Evolutionary conservation across 2,797 vertebrate genomes (phyloP).

Genomic region (Mus caroli): DNA sequence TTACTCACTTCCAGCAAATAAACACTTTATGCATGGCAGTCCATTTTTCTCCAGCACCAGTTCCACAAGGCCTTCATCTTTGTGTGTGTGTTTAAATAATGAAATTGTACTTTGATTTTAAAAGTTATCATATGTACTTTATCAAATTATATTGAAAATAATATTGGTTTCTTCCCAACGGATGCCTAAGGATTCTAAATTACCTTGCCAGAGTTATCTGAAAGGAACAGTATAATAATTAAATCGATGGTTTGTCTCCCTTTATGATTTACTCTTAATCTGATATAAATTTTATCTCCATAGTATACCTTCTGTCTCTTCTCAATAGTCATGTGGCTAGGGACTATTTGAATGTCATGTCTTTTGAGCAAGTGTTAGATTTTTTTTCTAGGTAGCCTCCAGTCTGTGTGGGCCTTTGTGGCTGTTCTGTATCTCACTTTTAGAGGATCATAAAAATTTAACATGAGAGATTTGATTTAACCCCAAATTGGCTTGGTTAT

Average conservation of each 20-base stretch:
- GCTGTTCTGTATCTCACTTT: background rate
- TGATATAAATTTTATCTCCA: background rate
- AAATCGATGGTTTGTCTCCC: constrained; percentile 27
- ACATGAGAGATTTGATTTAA: constrained; percentile 34
- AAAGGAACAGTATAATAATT: constrained; percentile 47
- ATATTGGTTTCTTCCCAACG: constrained; percentile 14
- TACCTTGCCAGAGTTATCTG: constrained; percentile 52
- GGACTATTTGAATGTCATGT: background rate
- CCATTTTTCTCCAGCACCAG: constrained; percentile 33
- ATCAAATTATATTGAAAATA: constrained; percentile 1
- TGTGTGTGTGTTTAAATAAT: constrained; percentile 10
- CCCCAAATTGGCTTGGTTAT: constrained; percentile 15
- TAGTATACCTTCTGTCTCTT: background rate
- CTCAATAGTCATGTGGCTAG: background rate
- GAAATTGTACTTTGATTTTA: constrained; percentile 53
- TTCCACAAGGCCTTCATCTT: constrained; percentile 22
- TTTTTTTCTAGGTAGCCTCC: background rate
- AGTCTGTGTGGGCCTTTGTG: background rate
- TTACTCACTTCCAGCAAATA: constrained; percentile 2
- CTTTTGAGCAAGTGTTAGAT: background rate
- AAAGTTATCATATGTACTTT: constrained; percentile 57
- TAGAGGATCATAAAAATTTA: constrained; percentile 32
- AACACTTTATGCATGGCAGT: constrained; percentile 21
- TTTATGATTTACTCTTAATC: constrained; percentile 61
- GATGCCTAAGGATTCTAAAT: constrained; percentile 9